Evolutionary conservation across 2,113 vertebrate species (phyloP).

Genomic region (Alexandromys fortis): DNA sequence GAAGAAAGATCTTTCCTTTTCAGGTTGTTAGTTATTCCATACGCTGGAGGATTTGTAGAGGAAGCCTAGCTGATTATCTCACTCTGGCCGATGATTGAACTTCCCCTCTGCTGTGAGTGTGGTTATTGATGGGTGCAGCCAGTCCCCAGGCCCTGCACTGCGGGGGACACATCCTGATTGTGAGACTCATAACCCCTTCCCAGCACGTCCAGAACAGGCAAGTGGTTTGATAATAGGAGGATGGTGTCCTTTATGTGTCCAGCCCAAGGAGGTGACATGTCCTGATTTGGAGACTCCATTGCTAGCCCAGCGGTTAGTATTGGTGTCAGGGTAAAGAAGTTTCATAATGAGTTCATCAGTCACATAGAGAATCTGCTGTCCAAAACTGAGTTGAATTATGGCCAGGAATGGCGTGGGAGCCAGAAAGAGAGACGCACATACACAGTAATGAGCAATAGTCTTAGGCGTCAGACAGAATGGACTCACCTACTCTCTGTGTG

Average conservation of each 20-base stretch:
- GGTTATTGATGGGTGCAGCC: not conserved
- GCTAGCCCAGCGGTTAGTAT: not conserved
- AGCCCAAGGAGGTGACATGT: not conserved
- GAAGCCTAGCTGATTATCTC: not conserved
- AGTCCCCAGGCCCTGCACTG: not conserved
- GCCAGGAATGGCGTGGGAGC: not conserved
- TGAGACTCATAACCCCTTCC: not conserved
- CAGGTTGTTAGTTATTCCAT: conserved; percentile 18
- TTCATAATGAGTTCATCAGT: not conserved
- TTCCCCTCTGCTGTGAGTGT: not conserved
- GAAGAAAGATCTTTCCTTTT: not conserved
- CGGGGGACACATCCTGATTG: not conserved
- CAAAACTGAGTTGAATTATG: not conserved
- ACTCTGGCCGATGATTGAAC: not conserved
- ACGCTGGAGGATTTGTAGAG: conserved; percentile 25
- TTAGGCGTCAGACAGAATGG: not conserved
- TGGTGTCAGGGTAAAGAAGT: conserved; percentile 5
- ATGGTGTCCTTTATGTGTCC: not conserved
- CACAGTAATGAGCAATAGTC: not conserved
- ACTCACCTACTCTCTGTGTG: not conserved
- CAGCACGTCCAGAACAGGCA: not conserved
- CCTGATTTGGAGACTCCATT: not conserved
- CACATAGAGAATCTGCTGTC: not conserved
- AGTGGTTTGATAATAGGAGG: not conserved
- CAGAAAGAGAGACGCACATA: not conserved